Evolutionary conservation across 1,140 invertebrate genomes (phyloP).

Genomic region (Drosophila pachea): DNA sequence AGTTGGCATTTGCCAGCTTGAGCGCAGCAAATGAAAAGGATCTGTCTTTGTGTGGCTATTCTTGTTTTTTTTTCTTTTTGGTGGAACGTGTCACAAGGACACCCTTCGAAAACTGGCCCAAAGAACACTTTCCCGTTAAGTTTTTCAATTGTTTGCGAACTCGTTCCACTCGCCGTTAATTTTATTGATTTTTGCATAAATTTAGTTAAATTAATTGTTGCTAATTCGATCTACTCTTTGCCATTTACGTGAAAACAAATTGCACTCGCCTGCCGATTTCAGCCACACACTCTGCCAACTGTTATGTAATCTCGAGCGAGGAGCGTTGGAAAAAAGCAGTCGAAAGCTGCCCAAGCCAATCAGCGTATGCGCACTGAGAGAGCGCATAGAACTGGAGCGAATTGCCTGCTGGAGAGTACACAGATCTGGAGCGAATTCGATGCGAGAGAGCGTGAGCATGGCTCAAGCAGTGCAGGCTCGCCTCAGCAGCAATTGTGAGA

Average conservation of each 20-base stretch:
- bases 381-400: neutral
- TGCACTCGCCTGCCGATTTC: conserved; percentile 56
- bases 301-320: conserved; percentile 70
- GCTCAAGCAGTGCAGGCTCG: neutral
- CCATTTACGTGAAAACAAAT: conserved; percentile 52
- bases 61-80: conserved; percentile 10
- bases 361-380: conserved; percentile 46
- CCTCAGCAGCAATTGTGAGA: conserved; percentile 4
- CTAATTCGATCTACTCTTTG: conserved; percentile 30
- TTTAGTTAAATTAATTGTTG: conserved; percentile 38
- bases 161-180: conserved; percentile 18
- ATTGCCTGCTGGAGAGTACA: neutral
- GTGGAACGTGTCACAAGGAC: conserved; percentile 23
- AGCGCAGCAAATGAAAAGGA: conserved; percentile 2
- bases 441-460: neutral
- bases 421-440: conserved; percentile 10
- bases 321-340: conserved; percentile 54
- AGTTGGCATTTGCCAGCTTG: conserved; percentile 23
- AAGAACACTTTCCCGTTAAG: conserved; percentile 6
- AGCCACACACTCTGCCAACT: conserved; percentile 72
- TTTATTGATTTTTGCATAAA: conserved; percentile 24
- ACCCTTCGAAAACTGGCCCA: neutral
- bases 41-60: conserved; percentile 13
- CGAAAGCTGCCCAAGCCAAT: conserved; percentile 33
- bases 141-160: neutral